Evolutionary conservation across 2,113 vertebrate species (phyloP), one percentile per base, ranked within the genome.

Genomic region (human): DNA sequence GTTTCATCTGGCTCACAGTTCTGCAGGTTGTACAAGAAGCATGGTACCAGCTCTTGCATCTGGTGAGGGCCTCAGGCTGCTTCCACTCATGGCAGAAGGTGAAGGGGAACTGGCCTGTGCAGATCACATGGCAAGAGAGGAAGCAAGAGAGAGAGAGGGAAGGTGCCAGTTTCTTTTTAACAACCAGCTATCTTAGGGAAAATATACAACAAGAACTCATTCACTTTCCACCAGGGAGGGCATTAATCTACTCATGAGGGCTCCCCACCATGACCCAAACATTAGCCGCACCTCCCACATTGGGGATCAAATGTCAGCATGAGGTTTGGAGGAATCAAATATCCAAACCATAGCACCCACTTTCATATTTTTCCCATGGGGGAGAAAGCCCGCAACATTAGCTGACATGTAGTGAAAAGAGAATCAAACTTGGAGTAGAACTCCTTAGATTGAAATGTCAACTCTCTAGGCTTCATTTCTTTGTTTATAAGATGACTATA

Each of bases 361-460:
- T 35, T 88, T 48, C 30, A 73, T 66, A 23, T 83, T 72, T 90
- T 55, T 64, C 40, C 32, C 22, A 0, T 23, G 16, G 11, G 16
- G 43, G 43, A 35, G 75, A 94, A 79, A 38, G 48, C 50, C 8
- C 8, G 45, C 40, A 30, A 8, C 40, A 17, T 93, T 78, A 91
- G 48, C 38, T 92, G 66, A 55, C 17, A 14, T 64, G 13, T 43
- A 50, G 40, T 83, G 45, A 18, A 79, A 73, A 70, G 50, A 72
- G 27, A 57, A 85, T 14, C 57, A 43, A 66, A 92, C 35, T 72
- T 85, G 88, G 25, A 92, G 64, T 89, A 14, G 25, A 72, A 0
- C 17, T 95, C 61, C 72, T 38, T n/a, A n/a, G 43, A 82, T 16
- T 86, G 57, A 89, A 89, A 86, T 91, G 81, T 75, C 82, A 95